Evolutionary conservation across 2,888 invertebrate genomes (phyloP).

Genomic region (Elysia crispata): DNA sequence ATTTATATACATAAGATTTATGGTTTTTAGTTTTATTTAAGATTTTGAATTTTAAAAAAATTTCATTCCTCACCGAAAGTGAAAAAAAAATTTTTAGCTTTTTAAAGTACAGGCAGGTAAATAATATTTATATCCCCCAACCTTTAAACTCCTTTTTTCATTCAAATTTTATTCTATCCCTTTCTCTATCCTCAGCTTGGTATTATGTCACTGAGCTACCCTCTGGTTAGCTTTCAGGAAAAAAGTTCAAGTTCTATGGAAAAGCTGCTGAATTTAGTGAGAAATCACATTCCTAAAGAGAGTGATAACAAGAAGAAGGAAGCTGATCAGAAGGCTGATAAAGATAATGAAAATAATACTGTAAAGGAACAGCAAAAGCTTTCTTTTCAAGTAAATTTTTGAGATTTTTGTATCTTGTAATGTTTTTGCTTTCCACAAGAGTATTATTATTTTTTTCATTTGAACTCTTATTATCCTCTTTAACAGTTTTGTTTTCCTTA

Average conservation of each 20-base stretch:
- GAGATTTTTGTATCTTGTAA: background rate
- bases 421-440: background rate
- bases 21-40: no score
- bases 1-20: no score
- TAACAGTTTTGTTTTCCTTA: no score
- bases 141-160: background rate
- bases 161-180: conserved; percentile 1
- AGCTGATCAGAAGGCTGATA: conserved; percentile 46
- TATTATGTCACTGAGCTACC: conserved; percentile 69
- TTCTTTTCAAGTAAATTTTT: conserved; percentile 62
- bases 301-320: conserved; percentile 31
- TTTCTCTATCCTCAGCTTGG: conserved; percentile 64
- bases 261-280: conserved; percentile 60
- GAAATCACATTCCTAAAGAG: conserved; percentile 31
- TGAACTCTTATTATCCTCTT: no score
- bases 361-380: conserved; percentile 60
- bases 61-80: no score
- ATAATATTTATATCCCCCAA: no score
- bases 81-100: no score
- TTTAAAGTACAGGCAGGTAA: no score
- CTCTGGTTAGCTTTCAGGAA: conserved; percentile 73
- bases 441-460: no score
- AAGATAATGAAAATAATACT: conserved; percentile 53
- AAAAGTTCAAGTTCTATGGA: conserved; percentile 62
- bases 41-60: no score